A percentile compares a stretch with the other conserved stretches of the same genome.
These are phyloP conservation scores for Chrysopa pallens DNA, from an alignment of 1,140 invertebrate species.

Conservation along the genomic window DNA sequence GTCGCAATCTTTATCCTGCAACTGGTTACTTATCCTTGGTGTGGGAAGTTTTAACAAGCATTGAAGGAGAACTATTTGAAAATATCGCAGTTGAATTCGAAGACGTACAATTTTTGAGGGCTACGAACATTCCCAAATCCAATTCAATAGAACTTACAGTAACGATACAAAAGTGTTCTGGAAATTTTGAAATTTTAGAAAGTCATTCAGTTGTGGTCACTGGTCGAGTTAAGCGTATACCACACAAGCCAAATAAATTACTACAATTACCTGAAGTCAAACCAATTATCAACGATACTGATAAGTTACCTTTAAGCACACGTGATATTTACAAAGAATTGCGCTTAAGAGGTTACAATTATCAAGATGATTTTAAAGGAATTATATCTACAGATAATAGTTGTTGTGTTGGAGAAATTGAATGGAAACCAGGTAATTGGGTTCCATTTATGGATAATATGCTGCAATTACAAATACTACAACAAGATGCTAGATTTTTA, in stretches of 20 bases:
- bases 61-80: slow-evolving; percentile 41
- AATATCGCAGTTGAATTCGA: slow-evolving; percentile 47
- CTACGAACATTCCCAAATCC: slow-evolving; percentile 58
- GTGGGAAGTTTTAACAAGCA: slow-evolving; percentile 73
- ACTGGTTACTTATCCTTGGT: slow-evolving; percentile 71
- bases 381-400: too few relatives aligned
- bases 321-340: slow-evolving; percentile 89
- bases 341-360: slow-evolving; percentile 78
- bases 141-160: slow-evolving; percentile 52
- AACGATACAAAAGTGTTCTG: slow-evolving; percentile 63
- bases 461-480: slow-evolving; percentile 67
- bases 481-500: slow-evolving; percentile 46
- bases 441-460: slow-evolving; percentile 85
- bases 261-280: slow-evolving; percentile 17
- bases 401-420: slow-evolving; percentile 23
- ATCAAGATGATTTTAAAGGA: slow-evolving; percentile 25
- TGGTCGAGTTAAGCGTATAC: background rate
- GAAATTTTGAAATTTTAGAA: slow-evolving; percentile 49
- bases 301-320: slow-evolving; percentile 15
- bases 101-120: slow-evolving; percentile 49
- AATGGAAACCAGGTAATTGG: slow-evolving; percentile 60
- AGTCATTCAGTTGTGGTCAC: background rate
- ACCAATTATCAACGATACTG: slow-evolving; percentile 8
- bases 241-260: slow-evolving; percentile 1
- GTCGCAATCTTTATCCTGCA: slow-evolving; percentile 72